Evolutionary conservation across 2,113 vertebrate genomes (phyloP).

Genomic region (Dissostichus mawsoni): DNA sequence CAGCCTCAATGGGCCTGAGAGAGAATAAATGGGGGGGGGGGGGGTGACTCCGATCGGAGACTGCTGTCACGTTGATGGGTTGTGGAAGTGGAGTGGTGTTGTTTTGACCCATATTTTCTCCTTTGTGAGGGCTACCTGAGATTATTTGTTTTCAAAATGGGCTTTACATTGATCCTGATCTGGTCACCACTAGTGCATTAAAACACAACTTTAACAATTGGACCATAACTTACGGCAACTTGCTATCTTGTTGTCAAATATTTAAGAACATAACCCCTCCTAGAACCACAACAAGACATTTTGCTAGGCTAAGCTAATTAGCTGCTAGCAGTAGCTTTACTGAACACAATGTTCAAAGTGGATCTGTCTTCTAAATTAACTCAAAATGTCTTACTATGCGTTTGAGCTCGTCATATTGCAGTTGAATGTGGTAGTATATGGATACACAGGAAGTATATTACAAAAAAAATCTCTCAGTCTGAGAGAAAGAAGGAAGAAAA

Average conservation of each 20-base stretch:
- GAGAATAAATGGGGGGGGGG: slow-evolving; percentile 20
- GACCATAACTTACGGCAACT: too few relatives aligned
- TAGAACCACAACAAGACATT: too few relatives aligned
- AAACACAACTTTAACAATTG: not conserved
- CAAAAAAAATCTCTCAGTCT: not conserved
- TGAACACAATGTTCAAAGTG: not conserved
- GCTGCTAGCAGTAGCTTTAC: not conserved
- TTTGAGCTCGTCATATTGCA: not conserved
- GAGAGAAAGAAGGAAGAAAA: not conserved
- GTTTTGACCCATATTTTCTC: slow-evolving; percentile 35
- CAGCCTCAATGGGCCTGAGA: slow-evolving; percentile 54
- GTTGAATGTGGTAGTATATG: not conserved
- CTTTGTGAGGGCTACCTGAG: slow-evolving; percentile 23
- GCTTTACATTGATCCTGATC: not conserved
- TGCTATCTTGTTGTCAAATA: too few relatives aligned
- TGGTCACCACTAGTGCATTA: not conserved
- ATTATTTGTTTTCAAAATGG: slow-evolving; percentile 3
- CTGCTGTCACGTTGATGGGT: slow-evolving; percentile 43
- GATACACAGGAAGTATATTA: not conserved
- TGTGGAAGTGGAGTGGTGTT: slow-evolving; percentile 37
- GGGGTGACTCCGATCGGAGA: slow-evolving; percentile 38
- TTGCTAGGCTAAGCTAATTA: not conserved
- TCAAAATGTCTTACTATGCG: not conserved
- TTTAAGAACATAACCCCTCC: too few relatives aligned
- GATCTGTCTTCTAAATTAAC: not conserved